phyloP scores from a whole-genome alignment of 2,888 invertebrate species.

The Mesorhabditis spiculigera region DNA sequence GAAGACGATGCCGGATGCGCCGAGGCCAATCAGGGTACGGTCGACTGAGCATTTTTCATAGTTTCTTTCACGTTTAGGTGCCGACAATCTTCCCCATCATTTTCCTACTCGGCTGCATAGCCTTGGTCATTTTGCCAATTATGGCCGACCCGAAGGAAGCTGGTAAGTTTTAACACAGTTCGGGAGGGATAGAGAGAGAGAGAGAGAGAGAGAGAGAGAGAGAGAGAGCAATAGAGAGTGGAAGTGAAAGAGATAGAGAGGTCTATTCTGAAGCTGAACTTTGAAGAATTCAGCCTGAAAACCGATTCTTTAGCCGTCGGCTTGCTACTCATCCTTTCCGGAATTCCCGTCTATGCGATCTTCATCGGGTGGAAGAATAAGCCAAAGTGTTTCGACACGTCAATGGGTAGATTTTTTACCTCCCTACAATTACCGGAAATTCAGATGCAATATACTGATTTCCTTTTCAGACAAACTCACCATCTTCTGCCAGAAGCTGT shows the following conservation, averaged over 20 bases:
- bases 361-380: constrained; percentile 53
- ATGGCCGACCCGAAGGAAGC: constrained; percentile 75
- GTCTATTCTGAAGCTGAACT: too few relatives aligned
- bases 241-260: too few relatives aligned
- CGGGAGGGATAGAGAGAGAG: too few relatives aligned
- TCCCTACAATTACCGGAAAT: too few relatives aligned
- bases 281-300: too few relatives aligned
- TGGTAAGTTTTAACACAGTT: too few relatives aligned
- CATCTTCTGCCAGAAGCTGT: constrained; percentile 42
- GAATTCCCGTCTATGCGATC: constrained; percentile 55
- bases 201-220: too few relatives aligned
- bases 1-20: constrained; percentile 81
- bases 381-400: constrained; percentile 39
- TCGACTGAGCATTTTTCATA: not conserved
- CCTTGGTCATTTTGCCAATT: constrained; percentile 82
- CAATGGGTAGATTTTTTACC: too few relatives aligned
- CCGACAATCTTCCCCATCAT: constrained; percentile 76
- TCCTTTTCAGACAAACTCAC: constrained; percentile 40
- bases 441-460: too few relatives aligned
- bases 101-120: constrained; percentile 80
- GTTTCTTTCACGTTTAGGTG: constrained; percentile 63
- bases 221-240: too few relatives aligned
- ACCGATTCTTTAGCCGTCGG: constrained; percentile 45
- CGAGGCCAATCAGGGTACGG: constrained; percentile 77
- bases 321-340: constrained; percentile 55